These are phyloP conservation scores for Phyllostomus hastatus DNA, from an alignment of 2,113 vertebrate genomes.

Conservation along the genomic window DNA sequence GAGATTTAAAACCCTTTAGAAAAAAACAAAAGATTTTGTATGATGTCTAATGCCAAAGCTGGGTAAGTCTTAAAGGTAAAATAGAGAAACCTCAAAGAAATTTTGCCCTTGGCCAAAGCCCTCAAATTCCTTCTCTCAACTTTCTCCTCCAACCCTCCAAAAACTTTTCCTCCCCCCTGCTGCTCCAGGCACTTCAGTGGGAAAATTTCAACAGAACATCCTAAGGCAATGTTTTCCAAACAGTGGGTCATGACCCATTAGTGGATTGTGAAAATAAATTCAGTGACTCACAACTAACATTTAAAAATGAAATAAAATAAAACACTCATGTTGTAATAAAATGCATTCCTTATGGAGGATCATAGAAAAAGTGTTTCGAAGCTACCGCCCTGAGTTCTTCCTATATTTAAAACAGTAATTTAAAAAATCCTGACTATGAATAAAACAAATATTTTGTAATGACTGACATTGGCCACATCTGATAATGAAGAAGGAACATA, in stretches of 20 bases:
- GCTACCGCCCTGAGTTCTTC: neutral
- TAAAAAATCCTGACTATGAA: neutral
- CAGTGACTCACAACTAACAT: neutral
- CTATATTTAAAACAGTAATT: neutral
- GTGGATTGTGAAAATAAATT: conserved; percentile 32
- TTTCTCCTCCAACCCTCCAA: too few species aligned
- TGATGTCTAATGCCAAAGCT: neutral
- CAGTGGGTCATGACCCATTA: neutral
- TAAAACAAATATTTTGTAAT: conserved; percentile 9
- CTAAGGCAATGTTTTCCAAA: conserved; percentile 1
- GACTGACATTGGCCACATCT: neutral
- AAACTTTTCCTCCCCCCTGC: too few species aligned
- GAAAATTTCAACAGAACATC: neutral
- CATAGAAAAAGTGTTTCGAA: conserved; percentile 30
- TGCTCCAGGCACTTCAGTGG: neutral
- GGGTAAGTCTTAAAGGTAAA: neutral
- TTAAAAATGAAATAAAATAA: conserved; percentile 3
- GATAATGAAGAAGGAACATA: neutral
- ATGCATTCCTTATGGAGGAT: neutral
- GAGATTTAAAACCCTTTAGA: neutral
- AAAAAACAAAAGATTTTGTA: conserved; percentile 2
- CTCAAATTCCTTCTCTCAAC: neutral
- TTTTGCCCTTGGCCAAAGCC: neutral
- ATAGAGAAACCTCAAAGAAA: neutral
- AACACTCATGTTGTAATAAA: neutral